Base-by-base conservation (phyloP, 2,888 invertebrate genomes). In the Cepaea hortensis region DNA sequence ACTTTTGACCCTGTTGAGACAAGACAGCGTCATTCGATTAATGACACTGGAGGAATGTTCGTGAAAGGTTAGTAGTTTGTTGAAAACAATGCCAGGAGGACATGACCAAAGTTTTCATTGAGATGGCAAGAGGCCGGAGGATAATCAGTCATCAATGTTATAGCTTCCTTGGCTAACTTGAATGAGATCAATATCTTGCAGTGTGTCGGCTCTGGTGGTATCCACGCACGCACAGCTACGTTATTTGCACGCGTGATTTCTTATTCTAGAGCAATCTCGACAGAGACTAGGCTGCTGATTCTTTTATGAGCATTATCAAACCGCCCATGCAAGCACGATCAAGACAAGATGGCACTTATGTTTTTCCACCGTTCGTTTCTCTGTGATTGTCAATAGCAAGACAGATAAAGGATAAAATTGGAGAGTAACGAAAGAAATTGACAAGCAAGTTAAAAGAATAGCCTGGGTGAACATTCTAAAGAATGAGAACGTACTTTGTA, bases 181-280 rank as follows among this genome's bases (percentile, higher is more conserved):
- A 83, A 73, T 83, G 83, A 61, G 73, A 83, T 83, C 83, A 75
- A 83, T 83, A 55, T 20, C 73, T 55, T 83, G 82, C 83, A 73
- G 73, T 55, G 73, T 73, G 83, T 73, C 5, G 23, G 73, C 75
- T 15, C 15, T 72, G 61, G 73, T 72, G 35, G 55, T 65, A 70
- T 73, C 73, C 73, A 35, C 50, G 61, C 83, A 83, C 83, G 72
- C 83, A 48, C 82, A 72, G 83, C 83, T 83, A 83, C 35, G 55
- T 83, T 73, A 83, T 62, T 83, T 83, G 72, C 73, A 83, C 83
- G 83, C 83, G 20, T 65, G 84, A 84, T 84, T 77, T 77, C 65
- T 11, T 79, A 20, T 18, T 46, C 62, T 48, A 76, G 65, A 77
- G 48, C 65, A 65, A 65, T 62, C 77, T 48, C 46, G 68, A 46